Evolutionary conservation across 2,113 vertebrate genomes (phyloP).

Genomic region (Ursus arctos): DNA sequence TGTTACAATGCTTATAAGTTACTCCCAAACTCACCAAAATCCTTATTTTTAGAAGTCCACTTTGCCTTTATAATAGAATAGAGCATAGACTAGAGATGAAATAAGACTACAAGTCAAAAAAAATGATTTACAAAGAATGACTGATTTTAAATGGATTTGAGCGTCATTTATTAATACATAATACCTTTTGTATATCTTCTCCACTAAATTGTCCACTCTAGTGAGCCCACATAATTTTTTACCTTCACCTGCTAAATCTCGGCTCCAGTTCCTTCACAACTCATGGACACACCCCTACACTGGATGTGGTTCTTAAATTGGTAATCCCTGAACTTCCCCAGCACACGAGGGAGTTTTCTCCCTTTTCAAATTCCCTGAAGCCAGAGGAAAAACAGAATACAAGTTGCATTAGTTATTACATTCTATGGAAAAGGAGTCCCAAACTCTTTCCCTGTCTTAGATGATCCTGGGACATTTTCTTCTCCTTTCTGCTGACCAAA

Average conservation of each 20-base stretch:
- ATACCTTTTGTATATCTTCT: not conserved
- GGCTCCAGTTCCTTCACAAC: not conserved
- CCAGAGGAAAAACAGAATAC: conserved; percentile 1
- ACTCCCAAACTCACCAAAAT: not conserved
- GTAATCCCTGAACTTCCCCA: not conserved
- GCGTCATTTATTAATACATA: conserved; percentile 29
- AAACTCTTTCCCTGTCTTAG: not conserved
- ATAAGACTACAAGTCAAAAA: conserved; percentile 40
- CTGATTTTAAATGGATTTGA: conserved; percentile 37
- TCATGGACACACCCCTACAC: not conserved
- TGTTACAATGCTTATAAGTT: not conserved
- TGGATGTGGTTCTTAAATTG: not conserved
- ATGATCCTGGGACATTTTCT: conserved; percentile 38
- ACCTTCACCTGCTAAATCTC: not conserved
- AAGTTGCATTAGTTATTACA: not conserved
- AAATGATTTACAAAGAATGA: not conserved
- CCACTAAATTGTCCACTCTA: not conserved
- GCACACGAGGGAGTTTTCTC: not conserved
- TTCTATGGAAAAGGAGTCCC: not conserved
- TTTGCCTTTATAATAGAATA: conserved; percentile 23
- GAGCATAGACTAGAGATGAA: not conserved
- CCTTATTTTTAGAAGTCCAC: not conserved
- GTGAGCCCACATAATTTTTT: not conserved
- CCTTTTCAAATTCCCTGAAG: conserved; percentile 24
- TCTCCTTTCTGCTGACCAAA: conserved; percentile 10